Evolutionary conservation across 1,140 invertebrate species (phyloP).

Genomic region (Scylla paramamosain): DNA sequence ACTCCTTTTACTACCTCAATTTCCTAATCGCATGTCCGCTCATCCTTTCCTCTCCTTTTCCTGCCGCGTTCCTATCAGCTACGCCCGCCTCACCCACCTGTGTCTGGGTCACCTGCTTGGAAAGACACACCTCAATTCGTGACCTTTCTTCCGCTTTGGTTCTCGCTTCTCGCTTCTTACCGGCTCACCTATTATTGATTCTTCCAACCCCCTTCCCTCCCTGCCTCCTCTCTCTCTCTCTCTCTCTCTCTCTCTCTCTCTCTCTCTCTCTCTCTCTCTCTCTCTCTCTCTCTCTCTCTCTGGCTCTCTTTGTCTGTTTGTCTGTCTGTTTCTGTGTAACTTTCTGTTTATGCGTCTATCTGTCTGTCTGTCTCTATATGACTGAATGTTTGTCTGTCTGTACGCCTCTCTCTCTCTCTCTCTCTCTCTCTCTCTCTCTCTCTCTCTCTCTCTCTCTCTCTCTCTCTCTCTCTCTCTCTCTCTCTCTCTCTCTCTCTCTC

Average conservation of each 20-base stretch:
- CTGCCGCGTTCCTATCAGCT: too few species aligned
- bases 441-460: background rate
- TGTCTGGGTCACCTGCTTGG: too few species aligned
- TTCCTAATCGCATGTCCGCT: too few species aligned
- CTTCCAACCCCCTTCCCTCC: background rate
- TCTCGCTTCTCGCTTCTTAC: background rate
- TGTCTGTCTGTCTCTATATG: background rate
- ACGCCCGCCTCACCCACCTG: too few species aligned
- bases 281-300: background rate
- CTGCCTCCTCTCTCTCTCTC: background rate
- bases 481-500: background rate
- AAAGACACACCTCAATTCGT: background rate
- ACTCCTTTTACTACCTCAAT: too few species aligned
- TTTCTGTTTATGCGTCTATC: background rate
- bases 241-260: conserved; percentile 48
- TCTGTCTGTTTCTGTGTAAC: background rate
- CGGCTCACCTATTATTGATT: background rate
- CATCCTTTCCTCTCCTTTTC: too few species aligned
- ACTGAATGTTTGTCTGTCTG: background rate
- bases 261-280: conserved; percentile 42
- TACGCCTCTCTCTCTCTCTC: too few species aligned
- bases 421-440: background rate
- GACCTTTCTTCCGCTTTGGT: background rate
- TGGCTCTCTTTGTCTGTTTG: background rate
- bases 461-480: background rate